Evolutionary conservation across 2,113 vertebrate species (phyloP), one percentile per base, ranked within the genome.

Genomic region (Chaetodon trifascialis): DNA sequence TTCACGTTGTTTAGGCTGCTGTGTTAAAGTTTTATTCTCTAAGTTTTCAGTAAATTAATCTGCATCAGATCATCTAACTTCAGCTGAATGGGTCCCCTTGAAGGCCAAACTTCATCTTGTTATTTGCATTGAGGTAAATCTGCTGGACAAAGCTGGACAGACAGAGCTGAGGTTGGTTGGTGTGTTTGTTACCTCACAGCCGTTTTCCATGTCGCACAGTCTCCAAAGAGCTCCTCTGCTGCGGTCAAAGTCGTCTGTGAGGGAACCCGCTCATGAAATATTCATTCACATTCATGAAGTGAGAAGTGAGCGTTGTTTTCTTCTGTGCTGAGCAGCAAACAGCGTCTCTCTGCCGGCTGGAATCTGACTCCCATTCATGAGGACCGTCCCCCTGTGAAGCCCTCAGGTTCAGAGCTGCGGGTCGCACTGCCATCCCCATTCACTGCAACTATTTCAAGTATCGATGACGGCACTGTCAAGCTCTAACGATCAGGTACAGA

Each of bases 311-410:
- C 5, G 67, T 30, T 52, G n/a, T 60, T 60, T 86, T 30, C 0
- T 54, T n/a, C 34, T 23, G 42, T 7, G 67, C n/a, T 52, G 34
- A 68, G 69, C 36, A 54, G 15, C 46, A 59, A 49, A 14, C 7
- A 70, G 71, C 56, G 12, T 44, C 42, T 44, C 42, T 44, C 42
- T 44, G 46, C 11, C 44, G 46, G 25, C 52, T 85, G 86, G 64
- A 85, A 46, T 72, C 74, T 38, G 84, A 81, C 70, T 89, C 84
- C 84, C 86, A 86, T 89, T 88, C 91, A 89, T 66, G 77, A 80
- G 71, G 34, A n/a, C 2, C 34, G 77, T 81, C 79, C 63, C 68
- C 15, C 79, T n/a, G 56, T 9, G 4, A 0, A 17, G 59, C 23
- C 73, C 64, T 46, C 77, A 58, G 82, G 59, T 66, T 19, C 0